These are phyloP conservation scores for Ectobius pallidus DNA, from an alignment of 2,888 invertebrate species.

Conservation along the genomic window DNA sequence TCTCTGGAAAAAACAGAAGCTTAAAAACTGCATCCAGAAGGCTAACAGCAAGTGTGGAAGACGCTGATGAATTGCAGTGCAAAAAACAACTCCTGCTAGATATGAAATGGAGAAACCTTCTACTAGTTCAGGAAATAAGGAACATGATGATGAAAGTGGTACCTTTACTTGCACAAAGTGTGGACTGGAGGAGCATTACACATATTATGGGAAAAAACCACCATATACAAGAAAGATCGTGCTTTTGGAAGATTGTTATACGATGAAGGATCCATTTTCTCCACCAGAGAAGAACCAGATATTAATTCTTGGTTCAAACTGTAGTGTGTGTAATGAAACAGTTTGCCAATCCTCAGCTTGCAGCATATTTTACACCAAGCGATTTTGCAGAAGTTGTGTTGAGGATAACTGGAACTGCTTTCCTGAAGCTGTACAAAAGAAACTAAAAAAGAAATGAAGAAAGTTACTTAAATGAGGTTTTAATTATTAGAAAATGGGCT, in stretches of 20 bases:
- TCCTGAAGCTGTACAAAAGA: conserved; percentile 71
- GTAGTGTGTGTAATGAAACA: conserved; percentile 67
- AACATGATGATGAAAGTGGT: conserved; percentile 46
- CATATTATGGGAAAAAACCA: conserved; percentile 77
- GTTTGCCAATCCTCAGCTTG: conserved; percentile 78
- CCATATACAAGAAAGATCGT: conserved; percentile 72
- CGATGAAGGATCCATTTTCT: conserved; percentile 86
- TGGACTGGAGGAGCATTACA: conserved; percentile 69
- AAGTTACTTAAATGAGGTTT: no score
- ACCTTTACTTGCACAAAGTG: conserved; percentile 72
- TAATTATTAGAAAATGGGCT: no score
- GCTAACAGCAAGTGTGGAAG: no score
- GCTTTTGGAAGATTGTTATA: conserved; percentile 74
- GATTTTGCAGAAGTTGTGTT: conserved; percentile 77
- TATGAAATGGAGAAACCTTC: no score
- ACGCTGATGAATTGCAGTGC: no score
- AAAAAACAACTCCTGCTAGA: no score
- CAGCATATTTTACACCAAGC: conserved; percentile 78
- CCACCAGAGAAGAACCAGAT: conserved; percentile 76
- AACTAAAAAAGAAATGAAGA: conserved; percentile 54
- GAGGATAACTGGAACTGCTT: conserved; percentile 63
- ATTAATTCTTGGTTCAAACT: conserved; percentile 77
- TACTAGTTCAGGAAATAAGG: no score
- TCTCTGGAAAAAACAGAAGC: no score
- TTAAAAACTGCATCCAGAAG: no score